Evolutionary conservation across 2,113 vertebrate genomes (phyloP).

Genomic region (Stomatorhinus ivindoensis): DNA sequence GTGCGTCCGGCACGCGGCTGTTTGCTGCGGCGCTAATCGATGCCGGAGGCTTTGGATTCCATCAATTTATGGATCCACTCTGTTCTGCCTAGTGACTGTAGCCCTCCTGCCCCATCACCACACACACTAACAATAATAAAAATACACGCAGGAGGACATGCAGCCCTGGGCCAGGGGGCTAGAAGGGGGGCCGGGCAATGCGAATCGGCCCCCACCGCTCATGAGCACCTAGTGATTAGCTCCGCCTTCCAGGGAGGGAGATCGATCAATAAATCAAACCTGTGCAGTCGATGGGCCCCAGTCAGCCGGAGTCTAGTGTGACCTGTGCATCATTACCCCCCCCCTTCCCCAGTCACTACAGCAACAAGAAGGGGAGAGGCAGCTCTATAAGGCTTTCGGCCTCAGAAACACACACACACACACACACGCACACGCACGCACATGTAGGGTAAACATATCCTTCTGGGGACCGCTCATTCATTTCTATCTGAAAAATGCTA

Average conservation of each 20-base stretch:
- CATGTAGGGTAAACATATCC: background rate
- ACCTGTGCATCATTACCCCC: slow-evolving; percentile 78
- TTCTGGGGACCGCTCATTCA: background rate
- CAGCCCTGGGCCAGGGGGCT: slow-evolving; percentile 14
- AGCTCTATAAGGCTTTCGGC: background rate
- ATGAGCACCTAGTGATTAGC: slow-evolving; percentile 89
- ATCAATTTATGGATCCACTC: slow-evolving; percentile 99
- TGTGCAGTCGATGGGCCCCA: slow-evolving; percentile 85
- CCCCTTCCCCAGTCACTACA: background rate
- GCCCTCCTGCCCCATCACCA: slow-evolving; percentile 47
- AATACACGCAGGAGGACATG: background rate
- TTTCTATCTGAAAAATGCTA: background rate
- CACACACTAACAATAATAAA: background rate
- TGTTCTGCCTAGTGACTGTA: slow-evolving; percentile 95
- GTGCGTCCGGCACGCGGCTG: slow-evolving; percentile 92
- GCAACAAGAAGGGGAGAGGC: background rate
- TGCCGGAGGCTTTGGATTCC: slow-evolving; percentile 99
- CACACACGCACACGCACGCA: background rate
- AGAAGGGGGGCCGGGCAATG: slow-evolving; percentile 57
- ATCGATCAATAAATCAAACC: slow-evolving; percentile 99
- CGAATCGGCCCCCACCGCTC: slow-evolving; percentile 87
- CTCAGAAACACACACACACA: background rate
- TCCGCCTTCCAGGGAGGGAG: slow-evolving; percentile 76
- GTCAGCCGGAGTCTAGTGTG: slow-evolving; percentile 82
- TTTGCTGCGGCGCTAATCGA: slow-evolving; percentile 99